Conservation (phyloP, 2,888 invertebrate species). For the Drosophila greeni region DNA sequence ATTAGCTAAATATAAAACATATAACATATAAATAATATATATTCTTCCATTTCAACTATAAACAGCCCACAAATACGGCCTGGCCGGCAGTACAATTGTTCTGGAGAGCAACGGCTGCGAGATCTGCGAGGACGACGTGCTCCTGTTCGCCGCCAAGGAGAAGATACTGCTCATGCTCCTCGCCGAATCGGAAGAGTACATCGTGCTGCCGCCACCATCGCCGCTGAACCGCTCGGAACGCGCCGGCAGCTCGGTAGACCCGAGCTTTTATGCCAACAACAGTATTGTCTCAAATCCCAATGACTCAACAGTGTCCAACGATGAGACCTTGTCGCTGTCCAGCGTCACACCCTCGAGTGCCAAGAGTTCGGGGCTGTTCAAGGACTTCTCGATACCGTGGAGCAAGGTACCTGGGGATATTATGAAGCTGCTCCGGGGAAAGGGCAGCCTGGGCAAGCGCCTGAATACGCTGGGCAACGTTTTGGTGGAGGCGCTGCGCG, state of each 20-base stretch:
- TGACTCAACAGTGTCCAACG: conserved; percentile 65
- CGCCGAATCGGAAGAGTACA: conserved; percentile 60
- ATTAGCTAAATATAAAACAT: too few relatives aligned
- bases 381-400: conserved; percentile 67
- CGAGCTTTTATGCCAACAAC: conserved; percentile 62
- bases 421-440: conserved; percentile 61
- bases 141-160: conserved; percentile 66
- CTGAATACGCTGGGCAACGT: conserved; percentile 63
- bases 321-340: conserved; percentile 60
- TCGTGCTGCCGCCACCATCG: conserved; percentile 68
- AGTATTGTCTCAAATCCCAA: conserved; percentile 63
- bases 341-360: conserved; percentile 66
- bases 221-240: conserved; percentile 67
- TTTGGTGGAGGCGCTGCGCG: conserved; percentile 60
- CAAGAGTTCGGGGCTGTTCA: conserved; percentile 55
- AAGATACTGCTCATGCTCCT: conserved; percentile 62
- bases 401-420: conserved; percentile 65
- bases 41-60: not conserved
- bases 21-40: too few relatives aligned
- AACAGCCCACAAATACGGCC: conserved; percentile 65
- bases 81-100: conserved; percentile 57
- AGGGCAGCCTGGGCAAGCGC: conserved; percentile 60
- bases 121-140: conserved; percentile 65
- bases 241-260: conserved; percentile 67
- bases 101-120: conserved; percentile 68